Evolutionary conservation across 2,888 invertebrate species (phyloP), one percentile per base, ranked within the genome.

Genomic region (Monopis laevigella): DNA sequence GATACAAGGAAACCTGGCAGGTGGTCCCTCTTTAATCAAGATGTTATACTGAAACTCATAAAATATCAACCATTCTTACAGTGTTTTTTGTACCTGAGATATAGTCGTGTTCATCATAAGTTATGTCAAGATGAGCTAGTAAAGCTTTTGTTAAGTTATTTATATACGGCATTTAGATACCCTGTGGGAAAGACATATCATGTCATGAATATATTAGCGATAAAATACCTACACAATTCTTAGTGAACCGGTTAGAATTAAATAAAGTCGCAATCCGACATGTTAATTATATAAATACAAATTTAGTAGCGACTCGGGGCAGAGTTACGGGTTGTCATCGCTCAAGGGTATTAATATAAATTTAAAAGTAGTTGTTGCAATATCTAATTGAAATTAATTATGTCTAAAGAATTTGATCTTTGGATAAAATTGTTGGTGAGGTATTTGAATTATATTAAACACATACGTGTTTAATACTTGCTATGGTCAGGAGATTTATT

Each of bases 1-100:
- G 64, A 58, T 35, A 43, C 42, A 24, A 65, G 54, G 51, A 56
- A 48, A 59, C 57, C 66, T 48, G 58, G 78, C 78, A 80, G 80
- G 80, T 80, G 80, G 80, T 78, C 80, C 66, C 60, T 62, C 73
- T 73, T 80, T 80, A 80, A 80, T 80, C 78, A 80, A 80, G 80
- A 78, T 64, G 78, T 80, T 74, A n/a, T n/a, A 75, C 77, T 67
- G 62, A 77, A 74, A 62, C 59, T 65, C 69, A 73, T 43, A 62
- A 68, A 66, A 66, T 60, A 59, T 65, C 40, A 13, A 28, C 34
- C 30, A 30, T 19, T 42, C 16, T n/a, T 59, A 69, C 67, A 67
- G 69, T 64, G 70, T 60, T 62, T 72, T 71, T 70, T 70, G 68
- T 67, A 62, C 51, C 59, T 75, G 72, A 77, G 63, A 74, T 75